Evolutionary conservation across 2,888 invertebrate species (phyloP), one percentile per base, ranked within the genome.

Genomic region (Ferdinandea cuprea): DNA sequence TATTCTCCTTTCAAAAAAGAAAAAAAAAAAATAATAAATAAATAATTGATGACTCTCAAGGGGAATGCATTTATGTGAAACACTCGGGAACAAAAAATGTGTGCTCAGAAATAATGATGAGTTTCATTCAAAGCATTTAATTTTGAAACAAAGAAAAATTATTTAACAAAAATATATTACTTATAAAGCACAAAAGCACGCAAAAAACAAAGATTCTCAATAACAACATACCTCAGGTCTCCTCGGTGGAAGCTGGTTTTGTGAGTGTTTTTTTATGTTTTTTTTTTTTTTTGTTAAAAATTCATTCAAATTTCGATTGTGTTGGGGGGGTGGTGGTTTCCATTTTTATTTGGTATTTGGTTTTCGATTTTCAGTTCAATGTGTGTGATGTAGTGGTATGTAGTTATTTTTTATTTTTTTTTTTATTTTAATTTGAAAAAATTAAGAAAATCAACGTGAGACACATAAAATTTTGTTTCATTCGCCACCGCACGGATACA

Each of bases 211-310:
- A 59, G 72, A 85, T 72, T 85, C 68, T 85, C 69, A 85, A 85
- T 78, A 84, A 81, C 80, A 88, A 94, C 95, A 93, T 95, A 96
- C 96, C 96, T 97, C 97, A 90, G 96, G 96, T 93, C 95, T 95
- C 93, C 96, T 94, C 92, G 96, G 95, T 91, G 96, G 96, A 93
- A 95, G 94, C 96, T 96, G 93, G 84, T 72, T 85, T 78, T 65
- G 54, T 58, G 61, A 66, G 46, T 71, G 52, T 58, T 68, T 63
- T 77, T n/a, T n/a, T n/a, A n/a, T n/a, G n/a, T n/a, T n/a, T n/a
- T n/a, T n/a, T n/a, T n/a, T n/a, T n/a, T 72, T 80, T 54, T 42
- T 66, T 85, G 56, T 77, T 56, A 19, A 50, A 32, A 35, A 50
- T 48, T 54, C 74, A 48, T 63, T 79, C 25, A n/a, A 52, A 58